These are phyloP conservation scores for Drosophila melanosoma DNA, from an alignment of 2,888 invertebrate genomes.

Conservation along the genomic window DNA sequence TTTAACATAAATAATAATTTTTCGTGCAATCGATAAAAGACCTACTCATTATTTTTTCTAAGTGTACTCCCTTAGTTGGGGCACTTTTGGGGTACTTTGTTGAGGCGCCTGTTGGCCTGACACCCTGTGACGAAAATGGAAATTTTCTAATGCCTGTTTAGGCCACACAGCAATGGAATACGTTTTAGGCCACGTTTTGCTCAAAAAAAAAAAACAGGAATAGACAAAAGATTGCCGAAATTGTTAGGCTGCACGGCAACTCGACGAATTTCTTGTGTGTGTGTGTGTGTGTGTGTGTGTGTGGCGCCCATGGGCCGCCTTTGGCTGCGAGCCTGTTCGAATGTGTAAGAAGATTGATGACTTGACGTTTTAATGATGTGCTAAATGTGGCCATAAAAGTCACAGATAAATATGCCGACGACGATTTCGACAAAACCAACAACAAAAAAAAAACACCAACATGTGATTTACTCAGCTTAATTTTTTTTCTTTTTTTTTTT, in stretches of 20 bases:
- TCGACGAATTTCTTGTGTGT: background rate
- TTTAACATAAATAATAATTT: no score
- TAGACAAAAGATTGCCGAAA: conserved; percentile 29
- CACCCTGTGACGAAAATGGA: conserved; percentile 84
- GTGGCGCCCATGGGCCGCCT: conserved; percentile 10
- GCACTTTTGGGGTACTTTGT: background rate
- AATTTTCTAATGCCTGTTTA: conserved; percentile 79
- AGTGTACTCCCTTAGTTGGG: background rate
- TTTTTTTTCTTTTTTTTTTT: background rate
- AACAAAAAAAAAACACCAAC: conserved; percentile 4
- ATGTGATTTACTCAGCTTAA: background rate
- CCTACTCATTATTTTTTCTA: background rate
- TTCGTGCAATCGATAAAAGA: background rate
- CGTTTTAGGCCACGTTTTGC: conserved; percentile 19
- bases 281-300: background rate
- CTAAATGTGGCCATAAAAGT: conserved; percentile 76
- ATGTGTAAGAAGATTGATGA: conserved; percentile 85
- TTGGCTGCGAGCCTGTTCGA: conserved; percentile 82
- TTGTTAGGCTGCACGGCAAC: conserved; percentile 22
- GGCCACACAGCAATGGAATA: conserved; percentile 17
- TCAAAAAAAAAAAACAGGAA: conserved; percentile 5
- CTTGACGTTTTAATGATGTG: conserved; percentile 85
- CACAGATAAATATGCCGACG: conserved; percentile 28
- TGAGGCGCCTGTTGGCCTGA: conserved; percentile 72
- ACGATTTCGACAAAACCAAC: conserved; percentile 31